Evolutionary conservation across 2,113 vertebrate genomes (phyloP).

Genomic region (Vidua macroura): DNA sequence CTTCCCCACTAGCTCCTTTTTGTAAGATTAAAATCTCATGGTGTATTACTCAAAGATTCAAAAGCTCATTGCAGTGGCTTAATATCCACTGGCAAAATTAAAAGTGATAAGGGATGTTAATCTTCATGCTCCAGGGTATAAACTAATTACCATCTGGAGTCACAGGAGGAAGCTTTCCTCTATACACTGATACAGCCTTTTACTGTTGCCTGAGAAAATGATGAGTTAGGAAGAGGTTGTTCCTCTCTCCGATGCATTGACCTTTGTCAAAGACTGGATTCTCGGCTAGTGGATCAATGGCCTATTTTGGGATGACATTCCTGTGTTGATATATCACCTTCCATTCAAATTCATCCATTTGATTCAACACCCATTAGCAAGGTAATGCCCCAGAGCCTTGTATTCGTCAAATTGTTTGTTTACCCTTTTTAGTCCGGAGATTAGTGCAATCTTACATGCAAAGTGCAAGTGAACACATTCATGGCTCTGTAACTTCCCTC

Average conservation of each 20-base stretch:
- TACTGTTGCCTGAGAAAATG: slow-evolving; percentile 50
- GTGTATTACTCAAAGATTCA: neutral
- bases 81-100: slow-evolving; percentile 61
- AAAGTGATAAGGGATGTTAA: slow-evolving; percentile 69
- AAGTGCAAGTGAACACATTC: neutral
- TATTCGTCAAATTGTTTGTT: slow-evolving; percentile 29
- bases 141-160: slow-evolving; percentile 69
- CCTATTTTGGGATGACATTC: slow-evolving; percentile 39
- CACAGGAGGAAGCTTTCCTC: slow-evolving; percentile 31
- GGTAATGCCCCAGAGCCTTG: slow-evolving; percentile 15
- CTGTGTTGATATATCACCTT: slow-evolving; percentile 34
- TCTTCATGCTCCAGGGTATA: slow-evolving; percentile 68
- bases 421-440: slow-evolving; percentile 30
- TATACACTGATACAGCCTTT: neutral
- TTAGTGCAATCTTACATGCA: neutral
- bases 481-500: neutral
- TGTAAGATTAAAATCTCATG: neutral
- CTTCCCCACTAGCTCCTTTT: neutral
- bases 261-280: slow-evolving; percentile 39
- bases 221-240: slow-evolving; percentile 16
- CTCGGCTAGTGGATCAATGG: slow-evolving; percentile 40
- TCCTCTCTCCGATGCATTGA: slow-evolving; percentile 28
- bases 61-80: slow-evolving; percentile 45
- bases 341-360: slow-evolving; percentile 37
- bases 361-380: slow-evolving; percentile 39